phyloP scores from a whole-genome alignment of 2,113 vertebrate genomes.

The Protobothrops mucrosquamatus region DNA sequence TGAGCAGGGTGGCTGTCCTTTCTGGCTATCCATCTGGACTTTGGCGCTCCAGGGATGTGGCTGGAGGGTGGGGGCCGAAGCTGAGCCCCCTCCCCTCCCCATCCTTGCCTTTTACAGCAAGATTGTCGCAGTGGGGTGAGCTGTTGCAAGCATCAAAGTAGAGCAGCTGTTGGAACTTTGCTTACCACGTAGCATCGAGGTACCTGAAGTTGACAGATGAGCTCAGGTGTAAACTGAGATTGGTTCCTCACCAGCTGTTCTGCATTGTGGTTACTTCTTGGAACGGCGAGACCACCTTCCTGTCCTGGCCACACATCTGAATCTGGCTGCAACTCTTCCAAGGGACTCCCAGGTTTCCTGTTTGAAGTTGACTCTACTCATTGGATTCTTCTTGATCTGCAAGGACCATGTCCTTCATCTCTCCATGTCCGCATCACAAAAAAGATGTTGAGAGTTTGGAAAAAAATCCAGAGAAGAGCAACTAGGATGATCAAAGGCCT shows the following conservation, averaged over 20 bases:
- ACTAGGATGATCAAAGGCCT: too few species aligned
- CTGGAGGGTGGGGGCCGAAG: neutral
- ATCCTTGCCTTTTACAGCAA: neutral
- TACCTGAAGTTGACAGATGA: slow-evolving; percentile 22
- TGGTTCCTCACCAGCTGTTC: neutral
- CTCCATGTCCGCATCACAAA: too few species aligned
- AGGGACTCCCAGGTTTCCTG: neutral
- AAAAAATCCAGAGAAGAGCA: too few species aligned
- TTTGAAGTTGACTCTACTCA: neutral
- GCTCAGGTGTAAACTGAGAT: neutral
- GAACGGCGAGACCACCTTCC: neutral
- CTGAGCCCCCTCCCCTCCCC: too few species aligned
- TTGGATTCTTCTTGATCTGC: too few species aligned
- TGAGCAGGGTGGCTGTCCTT: neutral
- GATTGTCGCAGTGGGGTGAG: neutral
- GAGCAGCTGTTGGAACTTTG: slow-evolving; percentile 24
- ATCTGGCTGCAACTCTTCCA: neutral
- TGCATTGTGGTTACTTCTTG: neutral
- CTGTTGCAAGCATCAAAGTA: neutral
- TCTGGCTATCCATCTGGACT: neutral
- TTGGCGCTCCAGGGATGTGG: neutral
- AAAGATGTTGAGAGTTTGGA: too few species aligned
- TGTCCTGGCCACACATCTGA: too few species aligned
- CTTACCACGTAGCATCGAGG: neutral
- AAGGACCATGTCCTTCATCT: too few species aligned